Evolutionary conservation across 2,797 vertebrate genomes (phyloP).

Genomic region (Paedocypris micromegethes): DNA sequence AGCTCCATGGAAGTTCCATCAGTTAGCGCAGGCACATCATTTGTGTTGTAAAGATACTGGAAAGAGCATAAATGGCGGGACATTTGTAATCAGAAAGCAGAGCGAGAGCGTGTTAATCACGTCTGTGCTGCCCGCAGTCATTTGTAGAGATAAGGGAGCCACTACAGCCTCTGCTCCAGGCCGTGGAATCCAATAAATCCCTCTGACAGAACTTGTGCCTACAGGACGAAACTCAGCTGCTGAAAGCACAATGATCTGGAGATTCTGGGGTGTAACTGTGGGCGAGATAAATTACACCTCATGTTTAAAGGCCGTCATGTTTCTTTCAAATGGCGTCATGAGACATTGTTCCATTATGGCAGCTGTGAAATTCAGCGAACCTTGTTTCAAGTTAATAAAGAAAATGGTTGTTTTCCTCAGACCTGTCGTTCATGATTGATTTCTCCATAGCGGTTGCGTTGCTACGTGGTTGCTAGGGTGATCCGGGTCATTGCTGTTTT

Average conservation of each 20-base stretch:
- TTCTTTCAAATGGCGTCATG: not conserved
- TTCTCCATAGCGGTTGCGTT: not conserved
- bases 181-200: slow-evolving; percentile 6
- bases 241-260: not conserved
- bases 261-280: no score
- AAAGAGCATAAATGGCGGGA: not conserved
- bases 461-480: slow-evolving; percentile 1
- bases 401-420: not conserved
- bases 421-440: not conserved
- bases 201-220: not conserved
- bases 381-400: not conserved
- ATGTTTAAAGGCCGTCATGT: not conserved
- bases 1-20: no score
- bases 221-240: not conserved
- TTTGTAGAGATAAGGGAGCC: slow-evolving; percentile 6
- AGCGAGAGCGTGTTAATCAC: slow-evolving; percentile 15
- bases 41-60: no score
- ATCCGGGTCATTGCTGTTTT: not conserved
- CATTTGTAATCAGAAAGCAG: not conserved
- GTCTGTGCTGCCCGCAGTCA: not conserved
- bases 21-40: no score
- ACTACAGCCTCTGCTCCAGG: slow-evolving; percentile 20
- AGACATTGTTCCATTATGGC: not conserved
- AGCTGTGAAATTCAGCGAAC: not conserved
- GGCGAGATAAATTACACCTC: not conserved